Evolutionary conservation across 2,797 vertebrate species (phyloP).

Genomic region (Momotus momota): DNA sequence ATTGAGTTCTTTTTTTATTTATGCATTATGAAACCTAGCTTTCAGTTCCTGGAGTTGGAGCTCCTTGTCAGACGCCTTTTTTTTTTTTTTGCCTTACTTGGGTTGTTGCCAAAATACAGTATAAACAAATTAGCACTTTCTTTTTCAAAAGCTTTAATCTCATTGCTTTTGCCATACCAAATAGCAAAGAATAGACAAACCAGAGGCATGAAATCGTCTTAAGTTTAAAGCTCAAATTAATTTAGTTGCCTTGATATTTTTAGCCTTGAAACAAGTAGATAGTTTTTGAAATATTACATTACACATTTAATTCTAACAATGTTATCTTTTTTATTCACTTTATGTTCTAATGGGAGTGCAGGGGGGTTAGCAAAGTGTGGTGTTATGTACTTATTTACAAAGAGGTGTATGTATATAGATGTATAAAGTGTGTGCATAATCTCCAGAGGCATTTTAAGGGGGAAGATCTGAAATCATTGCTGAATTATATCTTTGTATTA

Average conservation of each 20-base stretch:
- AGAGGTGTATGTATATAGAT: not conserved
- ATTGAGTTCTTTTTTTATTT: not conserved
- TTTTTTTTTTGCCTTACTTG: not conserved
- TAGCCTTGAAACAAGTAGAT: not conserved
- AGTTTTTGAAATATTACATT: not conserved
- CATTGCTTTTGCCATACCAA: not conserved
- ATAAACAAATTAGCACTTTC: conserved; percentile 14
- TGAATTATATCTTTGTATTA: not conserved
- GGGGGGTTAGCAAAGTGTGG: not conserved
- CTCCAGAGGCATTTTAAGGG: not conserved
- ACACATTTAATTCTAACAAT: not conserved
- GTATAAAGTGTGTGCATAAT: not conserved
- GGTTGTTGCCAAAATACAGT: not conserved
- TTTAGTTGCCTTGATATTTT: conserved; percentile 9
- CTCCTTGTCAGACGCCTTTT: not conserved
- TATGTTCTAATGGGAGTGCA: not conserved
- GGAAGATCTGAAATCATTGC: not conserved
- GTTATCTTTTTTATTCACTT: not conserved
- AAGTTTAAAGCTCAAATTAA: not conserved
- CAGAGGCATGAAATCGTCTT: not conserved
- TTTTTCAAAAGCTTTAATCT: conserved; percentile 21
- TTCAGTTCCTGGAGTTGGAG: not conserved
- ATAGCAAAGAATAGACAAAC: not conserved
- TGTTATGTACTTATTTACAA: not conserved
- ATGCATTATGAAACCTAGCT: not conserved